Evolutionary conservation across 1,140 invertebrate species (phyloP).

Genomic region (Hyles euphorbiae): DNA sequence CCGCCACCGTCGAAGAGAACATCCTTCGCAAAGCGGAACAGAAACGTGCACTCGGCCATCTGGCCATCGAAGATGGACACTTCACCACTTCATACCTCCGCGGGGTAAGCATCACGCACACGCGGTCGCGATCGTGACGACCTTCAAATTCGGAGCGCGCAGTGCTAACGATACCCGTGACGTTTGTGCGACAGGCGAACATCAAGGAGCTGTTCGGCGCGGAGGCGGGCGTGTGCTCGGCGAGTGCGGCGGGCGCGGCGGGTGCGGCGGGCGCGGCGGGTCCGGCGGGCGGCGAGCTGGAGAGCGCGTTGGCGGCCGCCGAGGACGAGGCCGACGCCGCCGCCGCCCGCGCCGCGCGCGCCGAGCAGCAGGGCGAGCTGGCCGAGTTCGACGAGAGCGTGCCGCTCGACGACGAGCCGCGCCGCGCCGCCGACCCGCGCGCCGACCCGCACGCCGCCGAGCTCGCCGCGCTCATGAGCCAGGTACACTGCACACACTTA

Average conservation of each 20-base stretch:
- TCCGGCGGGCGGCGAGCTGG: slow-evolving; percentile 81
- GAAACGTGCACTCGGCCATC: slow-evolving; percentile 95
- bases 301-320: slow-evolving; percentile 90
- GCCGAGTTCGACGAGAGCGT: slow-evolving; percentile 98
- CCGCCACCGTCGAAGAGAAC: slow-evolving; percentile 99
- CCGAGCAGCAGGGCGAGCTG: slow-evolving; percentile 94
- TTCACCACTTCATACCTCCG: slow-evolving; percentile 99
- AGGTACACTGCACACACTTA: slow-evolving; percentile 78
- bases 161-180: no score
- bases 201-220: slow-evolving; percentile 92
- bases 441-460: slow-evolving; percentile 91
- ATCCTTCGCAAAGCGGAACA: slow-evolving; percentile 99
- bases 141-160: no score
- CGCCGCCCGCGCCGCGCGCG: slow-evolving; percentile 92
- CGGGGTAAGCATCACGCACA: slow-evolving; percentile 78
- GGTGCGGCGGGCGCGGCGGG: slow-evolving; percentile 87
- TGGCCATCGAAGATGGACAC: slow-evolving; percentile 99
- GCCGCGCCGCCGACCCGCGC: slow-evolving; percentile 72
- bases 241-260: slow-evolving; percentile 86
- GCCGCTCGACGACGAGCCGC: slow-evolving; percentile 87
- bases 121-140: no score
- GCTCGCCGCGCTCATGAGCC: slow-evolving; percentile 96
- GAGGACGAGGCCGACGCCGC: slow-evolving; percentile 97
- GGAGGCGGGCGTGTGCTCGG: slow-evolving; percentile 80
- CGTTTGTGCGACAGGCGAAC: slow-evolving; percentile 79